phyloP scores from a whole-genome alignment of 2,888 invertebrate genomes.

The Thumatha senex region DNA sequence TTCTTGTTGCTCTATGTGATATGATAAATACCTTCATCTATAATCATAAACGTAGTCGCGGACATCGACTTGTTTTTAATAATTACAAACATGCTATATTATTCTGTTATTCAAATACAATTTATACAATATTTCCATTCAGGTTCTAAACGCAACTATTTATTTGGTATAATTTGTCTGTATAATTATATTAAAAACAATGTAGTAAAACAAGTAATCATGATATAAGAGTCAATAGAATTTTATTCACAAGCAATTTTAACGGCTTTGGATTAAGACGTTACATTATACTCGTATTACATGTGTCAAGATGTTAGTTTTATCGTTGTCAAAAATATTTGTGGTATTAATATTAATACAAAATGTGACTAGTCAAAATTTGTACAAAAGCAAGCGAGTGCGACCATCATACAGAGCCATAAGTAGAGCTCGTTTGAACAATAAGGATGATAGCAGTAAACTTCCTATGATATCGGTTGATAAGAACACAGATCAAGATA shows the following conservation, averaged over 20 bases:
- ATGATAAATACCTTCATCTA: no score
- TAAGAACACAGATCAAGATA: background rate
- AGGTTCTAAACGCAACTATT: background rate
- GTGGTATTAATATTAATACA: constrained; percentile 22
- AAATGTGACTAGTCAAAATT: constrained; percentile 34
- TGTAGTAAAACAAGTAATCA: constrained; percentile 66
- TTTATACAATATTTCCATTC: constrained; percentile 1
- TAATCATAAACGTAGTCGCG: no score
- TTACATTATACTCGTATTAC: constrained; percentile 16
- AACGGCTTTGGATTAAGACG: constrained; percentile 55
- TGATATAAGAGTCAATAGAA: constrained; percentile 43
- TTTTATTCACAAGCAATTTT: constrained; percentile 61
- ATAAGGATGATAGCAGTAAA: background rate
- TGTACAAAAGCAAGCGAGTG: constrained; percentile 21
- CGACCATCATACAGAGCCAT: constrained; percentile 12
- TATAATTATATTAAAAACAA: constrained; percentile 9
- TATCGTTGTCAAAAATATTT: constrained; percentile 7
- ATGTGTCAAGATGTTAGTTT: constrained; percentile 29
- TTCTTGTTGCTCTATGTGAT: no score
- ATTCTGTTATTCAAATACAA: background rate
- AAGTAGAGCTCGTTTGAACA: background rate
- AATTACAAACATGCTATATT: constrained; percentile 2
- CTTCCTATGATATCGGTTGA: background rate
- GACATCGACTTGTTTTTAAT: background rate
- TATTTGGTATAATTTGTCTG: no score